Percentiles rank a stretch among this genome's conserved stretches.
phyloP scores from a whole-genome alignment of 2,888 invertebrate genomes.

The Limnephilus auricula region DNA sequence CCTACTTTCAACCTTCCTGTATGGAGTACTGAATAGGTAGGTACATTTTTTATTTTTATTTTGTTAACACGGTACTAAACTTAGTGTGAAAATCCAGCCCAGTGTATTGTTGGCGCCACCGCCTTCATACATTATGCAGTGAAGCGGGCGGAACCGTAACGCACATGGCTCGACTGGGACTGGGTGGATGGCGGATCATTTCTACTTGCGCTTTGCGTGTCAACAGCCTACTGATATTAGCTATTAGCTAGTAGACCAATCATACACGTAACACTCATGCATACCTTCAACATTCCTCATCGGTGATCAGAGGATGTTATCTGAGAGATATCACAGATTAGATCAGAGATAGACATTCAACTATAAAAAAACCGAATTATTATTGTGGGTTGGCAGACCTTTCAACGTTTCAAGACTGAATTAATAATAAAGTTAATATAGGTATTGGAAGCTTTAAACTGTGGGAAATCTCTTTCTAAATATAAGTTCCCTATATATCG shows the following conservation, averaged over 20 bases:
- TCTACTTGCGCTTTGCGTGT: conserved; percentile 15
- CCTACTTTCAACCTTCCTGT: neutral
- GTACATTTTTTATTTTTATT: neutral
- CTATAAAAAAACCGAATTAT: neutral
- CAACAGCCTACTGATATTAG: neutral
- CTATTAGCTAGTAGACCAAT: neutral
- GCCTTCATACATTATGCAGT: conserved; percentile 29
- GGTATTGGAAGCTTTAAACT: too few species aligned
- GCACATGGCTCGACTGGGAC: conserved; percentile 35
- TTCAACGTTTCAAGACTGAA: too few species aligned
- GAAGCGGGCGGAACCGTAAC: conserved; percentile 22
- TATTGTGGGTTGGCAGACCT: neutral
- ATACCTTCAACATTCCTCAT: neutral
- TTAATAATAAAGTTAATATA: neutral
- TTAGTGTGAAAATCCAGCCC: neutral
- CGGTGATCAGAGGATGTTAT: neutral
- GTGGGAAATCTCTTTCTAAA: neutral
- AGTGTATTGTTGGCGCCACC: conserved; percentile 32
- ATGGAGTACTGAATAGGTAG: neutral
- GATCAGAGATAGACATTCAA: too few species aligned
- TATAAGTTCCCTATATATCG: too few species aligned
- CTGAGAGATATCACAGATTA: neutral
- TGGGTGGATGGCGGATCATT: neutral
- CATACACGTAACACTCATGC: neutral
- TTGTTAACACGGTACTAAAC: neutral